phyloP scores from a whole-genome alignment of 1,140 invertebrate species.

The Polypedilum vanderplanki region DNA sequence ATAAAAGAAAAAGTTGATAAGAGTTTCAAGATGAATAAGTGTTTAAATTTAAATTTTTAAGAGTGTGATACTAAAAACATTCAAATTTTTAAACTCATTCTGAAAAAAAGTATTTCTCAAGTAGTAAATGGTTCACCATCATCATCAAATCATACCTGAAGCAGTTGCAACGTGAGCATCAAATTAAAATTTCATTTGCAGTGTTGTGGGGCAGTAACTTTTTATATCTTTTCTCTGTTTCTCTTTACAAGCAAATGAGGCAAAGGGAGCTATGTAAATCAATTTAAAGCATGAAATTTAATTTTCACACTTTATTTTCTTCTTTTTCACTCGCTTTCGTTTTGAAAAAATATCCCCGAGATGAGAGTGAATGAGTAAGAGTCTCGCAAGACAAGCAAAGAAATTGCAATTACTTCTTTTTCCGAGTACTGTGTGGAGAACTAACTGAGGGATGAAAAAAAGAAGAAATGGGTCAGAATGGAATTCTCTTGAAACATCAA shows the following conservation, averaged over 20 bases:
- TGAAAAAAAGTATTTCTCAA: neutral
- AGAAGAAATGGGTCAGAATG: neutral
- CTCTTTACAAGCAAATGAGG: neutral
- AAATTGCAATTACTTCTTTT: neutral
- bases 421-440: neutral
- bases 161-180: neutral
- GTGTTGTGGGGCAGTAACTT: neutral
- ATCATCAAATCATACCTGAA: neutral
- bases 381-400: neutral
- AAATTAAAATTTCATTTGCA: neutral
- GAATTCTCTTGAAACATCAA: neutral
- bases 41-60: too few species aligned
- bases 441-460: neutral
- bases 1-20: too few species aligned
- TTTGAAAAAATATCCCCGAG: neutral
- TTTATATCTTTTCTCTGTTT: too few species aligned
- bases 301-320: constrained; percentile 16
- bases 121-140: too few species aligned
- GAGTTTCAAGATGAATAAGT: too few species aligned
- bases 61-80: neutral
- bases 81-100: neutral
- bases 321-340: neutral
- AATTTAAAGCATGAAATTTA: constrained; percentile 27
- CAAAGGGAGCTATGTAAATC: constrained; percentile 17
- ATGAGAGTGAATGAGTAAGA: neutral